Base-by-base conservation (phyloP, 2,888 invertebrate genomes). In the Eilema sororculum region DNA sequence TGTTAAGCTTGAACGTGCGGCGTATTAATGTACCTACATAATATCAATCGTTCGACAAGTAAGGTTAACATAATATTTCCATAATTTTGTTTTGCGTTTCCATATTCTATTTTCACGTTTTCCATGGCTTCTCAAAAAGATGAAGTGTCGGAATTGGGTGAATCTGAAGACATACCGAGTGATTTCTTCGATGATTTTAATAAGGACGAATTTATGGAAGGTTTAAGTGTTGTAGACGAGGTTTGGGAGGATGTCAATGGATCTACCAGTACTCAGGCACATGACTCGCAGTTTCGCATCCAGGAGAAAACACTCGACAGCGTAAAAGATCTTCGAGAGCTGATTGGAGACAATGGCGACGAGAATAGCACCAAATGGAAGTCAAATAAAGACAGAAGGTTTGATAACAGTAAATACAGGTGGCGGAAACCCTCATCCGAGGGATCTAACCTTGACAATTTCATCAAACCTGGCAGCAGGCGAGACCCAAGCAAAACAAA, bases 141-240 rank as follows among this genome's bases (percentile, higher is more conserved):
- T 64, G 76, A 73, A 72, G 71, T 68, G 56, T 82, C 83, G 24
- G 85, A 90, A 63, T 76, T 82, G 68, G 89, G 86, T 25, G 92
- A 90, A 52, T 83, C 83, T 56, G 95, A 95, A 80, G 94, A 95
- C 78, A 86, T 95, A 74, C 93, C 95, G 8, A 95, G 94, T 88
- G 94, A 95, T 87, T 95, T 95, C 82, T 95, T 95, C 80, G 95
- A 95, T 77, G 95, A 95, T 77, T 95, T 95, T 82, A 86, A 76
- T 71, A 95, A 91, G 78, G 94, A 92, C 12, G 94, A 95, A 41
- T 95, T 95, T 82, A 93, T 95, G 81, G 89, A 93, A 81, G 94
- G 95, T 80, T 90, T 95, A 41, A 94, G 92, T 88, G 94, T 95
- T 67, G 90, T 95, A 65, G 95, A 95, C 75, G 93, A 72, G 66